Conservation (phyloP, 2,888 invertebrate genomes). For the Nomada lathburiana region DNA sequence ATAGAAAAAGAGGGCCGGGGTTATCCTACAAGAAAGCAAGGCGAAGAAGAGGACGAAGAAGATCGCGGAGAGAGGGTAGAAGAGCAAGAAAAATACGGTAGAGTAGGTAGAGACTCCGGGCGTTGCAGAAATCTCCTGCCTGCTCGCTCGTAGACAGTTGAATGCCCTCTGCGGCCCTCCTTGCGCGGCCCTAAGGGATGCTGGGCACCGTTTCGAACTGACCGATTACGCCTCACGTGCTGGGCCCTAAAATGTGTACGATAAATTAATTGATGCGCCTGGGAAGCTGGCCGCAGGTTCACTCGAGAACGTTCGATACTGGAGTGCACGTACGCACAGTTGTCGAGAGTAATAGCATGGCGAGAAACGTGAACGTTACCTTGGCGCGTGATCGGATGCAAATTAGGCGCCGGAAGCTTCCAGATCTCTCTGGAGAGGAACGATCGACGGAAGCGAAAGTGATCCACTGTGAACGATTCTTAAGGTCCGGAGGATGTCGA, state of each 20-base stretch:
- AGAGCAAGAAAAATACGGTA: slow-evolving; percentile 66
- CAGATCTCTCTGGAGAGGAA: not conserved
- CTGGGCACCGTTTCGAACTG: slow-evolving; percentile 78
- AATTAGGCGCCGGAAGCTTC: not conserved
- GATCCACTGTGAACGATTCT: slow-evolving; percentile 48
- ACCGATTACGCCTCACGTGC: slow-evolving; percentile 65
- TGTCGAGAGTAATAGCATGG: too few species aligned
- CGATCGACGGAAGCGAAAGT: too few species aligned
- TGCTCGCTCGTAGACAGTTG: slow-evolving; percentile 80
- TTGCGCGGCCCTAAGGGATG: slow-evolving; percentile 72
- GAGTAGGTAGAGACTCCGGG: slow-evolving; percentile 70
- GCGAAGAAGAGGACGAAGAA: slow-evolving; percentile 56
- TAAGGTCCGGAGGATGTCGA: slow-evolving; percentile 46
- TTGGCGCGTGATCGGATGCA: not conserved
- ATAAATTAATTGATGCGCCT: not conserved
- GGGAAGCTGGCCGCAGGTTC: not conserved
- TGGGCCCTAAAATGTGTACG: slow-evolving; percentile 8
- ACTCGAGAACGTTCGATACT: not conserved
- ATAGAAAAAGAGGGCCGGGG: slow-evolving; percentile 64
- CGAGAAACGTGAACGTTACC: slow-evolving; percentile 3
- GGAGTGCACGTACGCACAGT: not conserved
- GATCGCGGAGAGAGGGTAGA: slow-evolving; percentile 50
- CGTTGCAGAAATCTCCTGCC: slow-evolving; percentile 78
- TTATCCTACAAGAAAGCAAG: slow-evolving; percentile 68
- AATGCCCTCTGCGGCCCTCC: slow-evolving; percentile 79